Conservation (phyloP, 1,140 invertebrate species). For the Leptonema lineaticorne region DNA sequence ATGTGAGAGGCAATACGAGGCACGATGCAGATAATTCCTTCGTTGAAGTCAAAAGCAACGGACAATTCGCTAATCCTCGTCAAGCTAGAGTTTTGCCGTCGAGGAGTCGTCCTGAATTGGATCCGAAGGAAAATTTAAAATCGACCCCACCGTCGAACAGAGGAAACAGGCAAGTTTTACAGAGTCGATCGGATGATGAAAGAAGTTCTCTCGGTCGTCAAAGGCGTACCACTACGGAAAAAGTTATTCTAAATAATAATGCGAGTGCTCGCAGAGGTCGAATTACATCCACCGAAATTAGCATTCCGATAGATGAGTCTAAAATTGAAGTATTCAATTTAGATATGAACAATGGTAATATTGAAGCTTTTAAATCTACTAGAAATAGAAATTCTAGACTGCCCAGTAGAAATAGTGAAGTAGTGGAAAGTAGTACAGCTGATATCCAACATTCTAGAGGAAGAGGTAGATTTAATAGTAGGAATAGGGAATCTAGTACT, state of each 20-base stretch:
- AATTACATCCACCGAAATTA: background rate
- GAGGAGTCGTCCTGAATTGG: conserved; percentile 10
- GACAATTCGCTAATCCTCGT: conserved; percentile 35
- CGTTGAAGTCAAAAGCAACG: conserved; percentile 31
- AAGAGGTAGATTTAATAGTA: conserved; percentile 28
- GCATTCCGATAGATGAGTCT: conserved; percentile 28
- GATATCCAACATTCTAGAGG: conserved; percentile 18
- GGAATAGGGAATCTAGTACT: background rate
- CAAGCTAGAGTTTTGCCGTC: conserved; percentile 31
- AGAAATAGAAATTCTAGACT: conserved; percentile 5
- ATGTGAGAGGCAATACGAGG: conserved; percentile 25
- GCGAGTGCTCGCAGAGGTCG: conserved; percentile 12
- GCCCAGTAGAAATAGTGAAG: conserved; percentile 12
- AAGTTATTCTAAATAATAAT: background rate
- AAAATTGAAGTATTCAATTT: conserved; percentile 40
- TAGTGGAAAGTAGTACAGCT: background rate
- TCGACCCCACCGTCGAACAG: background rate
- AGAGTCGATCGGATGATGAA: background rate
- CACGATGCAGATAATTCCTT: conserved; percentile 23
- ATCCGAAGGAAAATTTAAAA: background rate
- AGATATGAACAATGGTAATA: conserved; percentile 36
- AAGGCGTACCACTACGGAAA: background rate
- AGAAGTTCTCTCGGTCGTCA: background rate
- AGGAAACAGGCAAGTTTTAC: conserved; percentile 27
- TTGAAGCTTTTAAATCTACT: background rate